Percentiles rank a stretch among this genome's conserved stretches.
phyloP scores from a whole-genome alignment of 2,888 invertebrate species.

The Dasypogon diadema region DNA sequence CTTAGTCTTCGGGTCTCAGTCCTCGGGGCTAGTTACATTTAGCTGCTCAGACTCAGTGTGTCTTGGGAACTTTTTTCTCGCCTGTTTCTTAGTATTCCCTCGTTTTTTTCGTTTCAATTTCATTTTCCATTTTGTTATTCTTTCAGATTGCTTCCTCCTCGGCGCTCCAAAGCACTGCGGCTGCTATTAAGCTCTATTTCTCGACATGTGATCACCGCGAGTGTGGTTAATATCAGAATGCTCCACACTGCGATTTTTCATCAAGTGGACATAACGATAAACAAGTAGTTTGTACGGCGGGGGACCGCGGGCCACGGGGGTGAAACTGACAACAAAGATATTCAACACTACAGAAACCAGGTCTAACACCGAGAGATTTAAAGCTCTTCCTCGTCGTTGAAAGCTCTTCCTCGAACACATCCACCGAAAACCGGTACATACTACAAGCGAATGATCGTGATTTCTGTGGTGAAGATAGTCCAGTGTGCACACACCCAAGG shows the following conservation, averaged over 20 bases:
- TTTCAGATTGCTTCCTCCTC: conserved; percentile 4
- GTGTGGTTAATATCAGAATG: conserved; percentile 34
- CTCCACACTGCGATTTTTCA: neutral
- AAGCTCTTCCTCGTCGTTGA: neutral
- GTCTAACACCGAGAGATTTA: neutral
- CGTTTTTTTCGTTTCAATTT: conserved; percentile 34
- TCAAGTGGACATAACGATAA: conserved; percentile 10
- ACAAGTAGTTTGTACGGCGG: neutral
- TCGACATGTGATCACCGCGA: conserved; percentile 22
- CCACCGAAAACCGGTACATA: neutral
- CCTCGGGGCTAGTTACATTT: conserved; percentile 23
- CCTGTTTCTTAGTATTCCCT: conserved; percentile 28
- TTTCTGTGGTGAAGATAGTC: neutral
- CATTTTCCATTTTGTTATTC: conserved; percentile 35
- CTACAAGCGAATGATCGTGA: neutral
- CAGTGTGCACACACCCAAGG: too few species aligned
- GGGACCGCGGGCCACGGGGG: neutral
- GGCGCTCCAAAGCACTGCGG: neutral
- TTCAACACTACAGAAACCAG: neutral
- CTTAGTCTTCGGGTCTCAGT: conserved; percentile 22
- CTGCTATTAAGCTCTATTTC: neutral
- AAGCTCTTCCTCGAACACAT: neutral
- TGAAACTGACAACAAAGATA: conserved; percentile 31
- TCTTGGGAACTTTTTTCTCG: conserved; percentile 24
- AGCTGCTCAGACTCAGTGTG: conserved; percentile 21